Percentiles rank a stretch among this genome's conserved stretches.
phyloP scores from a whole-genome alignment of 2,113 vertebrate species.

The Hassar affinis region DNA sequence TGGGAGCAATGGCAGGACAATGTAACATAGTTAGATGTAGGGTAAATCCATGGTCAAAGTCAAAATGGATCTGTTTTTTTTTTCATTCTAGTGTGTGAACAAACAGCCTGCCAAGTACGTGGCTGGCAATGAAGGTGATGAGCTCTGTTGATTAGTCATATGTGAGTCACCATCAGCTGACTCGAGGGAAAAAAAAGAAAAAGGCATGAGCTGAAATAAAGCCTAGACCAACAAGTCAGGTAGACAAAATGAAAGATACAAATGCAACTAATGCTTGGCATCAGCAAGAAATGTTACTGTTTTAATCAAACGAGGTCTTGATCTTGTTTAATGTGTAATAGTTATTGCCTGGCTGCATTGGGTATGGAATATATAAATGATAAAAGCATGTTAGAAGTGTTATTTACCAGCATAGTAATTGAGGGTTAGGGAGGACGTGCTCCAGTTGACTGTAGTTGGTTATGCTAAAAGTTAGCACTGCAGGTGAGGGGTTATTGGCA shows the following conservation, averaged over 20 bases:
- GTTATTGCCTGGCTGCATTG: not conserved
- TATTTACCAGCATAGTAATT: constrained; percentile 97
- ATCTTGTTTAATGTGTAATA: not conserved
- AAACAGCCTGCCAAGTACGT: constrained; percentile 1
- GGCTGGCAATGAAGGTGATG: not conserved
- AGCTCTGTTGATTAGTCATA: constrained; percentile 17
- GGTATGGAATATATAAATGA: not conserved
- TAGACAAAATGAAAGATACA: not conserved
- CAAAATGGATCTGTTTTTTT: constrained; percentile 5
- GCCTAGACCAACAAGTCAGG: not conserved
- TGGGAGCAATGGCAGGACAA: constrained; percentile 22
- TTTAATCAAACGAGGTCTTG: not conserved
- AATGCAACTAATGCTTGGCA: not conserved
- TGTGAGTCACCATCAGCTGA: constrained; percentile 43
- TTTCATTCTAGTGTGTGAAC: not conserved
- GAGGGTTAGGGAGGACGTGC: constrained; percentile 97
- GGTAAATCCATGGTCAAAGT: not conserved
- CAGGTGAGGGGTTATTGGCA: constrained; percentile 91
- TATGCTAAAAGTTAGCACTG: constrained; percentile 94
- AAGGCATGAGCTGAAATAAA: not conserved
- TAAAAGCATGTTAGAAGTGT: constrained; percentile 18
- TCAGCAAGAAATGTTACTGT: not conserved
- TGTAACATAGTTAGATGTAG: not conserved
- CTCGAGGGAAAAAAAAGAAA: constrained; percentile 1
- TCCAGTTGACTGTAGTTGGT: constrained; percentile 96